Evolutionary conservation across 2,113 vertebrate genomes (phyloP), one percentile per base, ranked within the genome.

Genomic region (Orientallactaga bullata): DNA sequence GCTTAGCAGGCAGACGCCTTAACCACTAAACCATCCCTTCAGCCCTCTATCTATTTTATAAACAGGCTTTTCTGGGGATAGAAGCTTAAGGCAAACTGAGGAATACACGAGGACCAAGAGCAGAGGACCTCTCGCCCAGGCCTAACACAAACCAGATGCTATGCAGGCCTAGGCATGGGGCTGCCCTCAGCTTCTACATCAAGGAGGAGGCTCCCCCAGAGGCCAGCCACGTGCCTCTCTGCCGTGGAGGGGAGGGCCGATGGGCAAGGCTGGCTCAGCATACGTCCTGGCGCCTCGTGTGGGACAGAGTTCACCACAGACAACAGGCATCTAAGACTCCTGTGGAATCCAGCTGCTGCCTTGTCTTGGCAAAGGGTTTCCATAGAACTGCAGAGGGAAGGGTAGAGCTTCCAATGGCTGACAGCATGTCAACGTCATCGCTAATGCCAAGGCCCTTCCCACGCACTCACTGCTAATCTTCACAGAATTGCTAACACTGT

Each of bases 11-110:
- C 7, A 12, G 51, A 51, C 12, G 12, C 15, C 55, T 16, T 55
- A 55, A 55, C 55, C 12, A 11, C 42, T 47, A 47, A 47, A 8
- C 42, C 42, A 47, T 47, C 42, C 42, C 42, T 47, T 8, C 42
- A 47, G 42, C 42, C 42, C 42, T 47, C 42, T 47, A 8, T 47
- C 92, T 85, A 68, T 92, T 97, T 97, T 97, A 97, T 97, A 97
- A 97, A 97, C 74, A 97, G 90, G 85, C 73, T 94, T 93, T 96
- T 96, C 94, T 72, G 88, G 90, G 85, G 92, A 94, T 77, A 65
- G 21, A 60, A 92, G 82, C 71, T 82, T 81, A 82, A 96, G 32
- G 90, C 76, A 30, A 63, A 63, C 68, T 61, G 58, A 93, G 93
- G 93, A 65, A n/a, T 68, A 92, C 85, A 60, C 68, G 89, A 74